A percentile compares a stretch with the other conserved stretches of the same genome.
These are phyloP conservation scores for Oryzias javanicus DNA, from an alignment of 2,113 vertebrate genomes.

Conservation along the genomic window DNA sequence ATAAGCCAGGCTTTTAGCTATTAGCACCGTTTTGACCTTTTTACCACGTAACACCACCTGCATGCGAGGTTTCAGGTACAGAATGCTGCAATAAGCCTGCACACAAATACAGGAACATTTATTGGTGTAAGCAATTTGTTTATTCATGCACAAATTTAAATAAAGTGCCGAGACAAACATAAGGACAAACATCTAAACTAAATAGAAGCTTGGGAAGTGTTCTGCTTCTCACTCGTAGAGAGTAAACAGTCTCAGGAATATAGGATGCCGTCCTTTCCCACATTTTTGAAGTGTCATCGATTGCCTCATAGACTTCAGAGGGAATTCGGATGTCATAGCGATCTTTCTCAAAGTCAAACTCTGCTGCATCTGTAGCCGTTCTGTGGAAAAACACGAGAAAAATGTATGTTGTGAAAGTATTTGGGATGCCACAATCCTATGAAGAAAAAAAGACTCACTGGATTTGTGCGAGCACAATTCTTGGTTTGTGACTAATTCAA, in stretches of 20 bases:
- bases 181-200: too few relatives aligned
- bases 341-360: conserved; percentile 89
- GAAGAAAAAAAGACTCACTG: too few relatives aligned
- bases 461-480: too few relatives aligned
- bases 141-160: too few relatives aligned
- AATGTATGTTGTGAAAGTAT: too few relatives aligned
- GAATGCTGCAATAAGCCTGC: conserved; percentile 93
- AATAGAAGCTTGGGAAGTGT: background rate
- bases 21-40: conserved; percentile 92
- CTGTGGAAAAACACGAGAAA: conserved; percentile 58
- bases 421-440: too few relatives aligned
- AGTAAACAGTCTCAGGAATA: conserved; percentile 85
- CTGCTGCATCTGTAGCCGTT: conserved; percentile 75
- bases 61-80: conserved; percentile 97
- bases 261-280: conserved; percentile 75
- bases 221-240: conserved; percentile 66
- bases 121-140: background rate
- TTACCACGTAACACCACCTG: conserved; percentile 89
- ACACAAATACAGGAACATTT: background rate
- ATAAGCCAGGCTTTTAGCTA: conserved; percentile 90
- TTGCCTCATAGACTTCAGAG: conserved; percentile 78
- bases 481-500: too few relatives aligned
- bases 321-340: conserved; percentile 92
- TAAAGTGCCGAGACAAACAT: too few relatives aligned
- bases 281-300: conserved; percentile 72